Evolutionary conservation across 2,888 invertebrate species (phyloP).

Genomic region (Epinotia bilunana): DNA sequence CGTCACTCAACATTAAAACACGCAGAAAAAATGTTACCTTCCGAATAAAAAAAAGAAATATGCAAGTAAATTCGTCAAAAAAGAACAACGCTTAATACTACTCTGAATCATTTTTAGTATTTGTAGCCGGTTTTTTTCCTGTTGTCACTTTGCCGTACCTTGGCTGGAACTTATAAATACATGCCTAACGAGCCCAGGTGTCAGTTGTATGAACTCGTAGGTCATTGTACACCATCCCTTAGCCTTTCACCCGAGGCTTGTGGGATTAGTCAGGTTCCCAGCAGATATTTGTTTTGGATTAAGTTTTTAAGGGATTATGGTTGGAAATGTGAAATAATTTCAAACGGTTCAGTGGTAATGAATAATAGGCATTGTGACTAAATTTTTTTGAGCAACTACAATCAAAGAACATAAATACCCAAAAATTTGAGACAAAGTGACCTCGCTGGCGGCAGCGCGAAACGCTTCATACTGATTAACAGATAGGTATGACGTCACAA

Average conservation of each 20-base stretch:
- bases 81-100: too few species aligned
- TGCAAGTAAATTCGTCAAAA: too few species aligned
- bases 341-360: constrained; percentile 12
- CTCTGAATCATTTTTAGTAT: too few species aligned
- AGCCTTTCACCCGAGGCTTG: constrained; percentile 63
- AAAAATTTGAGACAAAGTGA: too few species aligned
- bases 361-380: too few species aligned
- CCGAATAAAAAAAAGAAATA: background rate
- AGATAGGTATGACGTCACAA: too few species aligned
- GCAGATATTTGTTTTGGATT: constrained; percentile 47
- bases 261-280: constrained; percentile 65
- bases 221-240: constrained; percentile 58
- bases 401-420: too few species aligned
- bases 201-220: constrained; percentile 33
- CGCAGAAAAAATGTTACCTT: background rate
- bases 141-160: background rate
- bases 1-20: background rate
- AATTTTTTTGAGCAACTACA: too few species aligned
- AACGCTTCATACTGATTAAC: too few species aligned
- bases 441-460: too few species aligned
- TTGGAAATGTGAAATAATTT: constrained; percentile 23
- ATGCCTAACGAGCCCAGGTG: constrained; percentile 50
- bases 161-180: constrained; percentile 1
- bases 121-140: background rate
- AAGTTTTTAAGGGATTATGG: constrained; percentile 37